These are phyloP conservation scores for Synanthedon formicaeformis DNA, from an alignment of 2,888 invertebrate species.

Conservation along the genomic window DNA sequence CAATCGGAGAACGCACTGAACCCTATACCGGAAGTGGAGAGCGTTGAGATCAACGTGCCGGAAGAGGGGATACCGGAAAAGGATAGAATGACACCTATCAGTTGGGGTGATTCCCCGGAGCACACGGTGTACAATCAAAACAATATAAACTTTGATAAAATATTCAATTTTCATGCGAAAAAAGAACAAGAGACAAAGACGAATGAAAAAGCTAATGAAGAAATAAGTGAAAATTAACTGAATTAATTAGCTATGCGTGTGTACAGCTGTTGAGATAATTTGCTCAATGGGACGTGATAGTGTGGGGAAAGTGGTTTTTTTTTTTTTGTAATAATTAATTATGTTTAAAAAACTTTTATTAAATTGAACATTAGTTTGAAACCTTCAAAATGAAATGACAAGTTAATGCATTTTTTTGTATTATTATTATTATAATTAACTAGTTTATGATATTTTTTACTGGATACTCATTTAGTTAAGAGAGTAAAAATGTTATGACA, in stretches of 20 bases:
- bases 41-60: conserved; percentile 19
- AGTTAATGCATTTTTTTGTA: too few species aligned
- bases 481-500: too few species aligned
- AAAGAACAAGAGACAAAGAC: conserved; percentile 15
- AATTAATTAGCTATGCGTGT: background rate
- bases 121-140: conserved; percentile 61
- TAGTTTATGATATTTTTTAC: too few species aligned
- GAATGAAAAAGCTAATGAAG: conserved; percentile 7
- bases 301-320: background rate
- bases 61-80: conserved; percentile 4
- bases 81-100: conserved; percentile 33
- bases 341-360: too few species aligned
- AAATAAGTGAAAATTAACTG: conserved; percentile 14
- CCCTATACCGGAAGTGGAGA: conserved; percentile 40
- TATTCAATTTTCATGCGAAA: conserved; percentile 39
- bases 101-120: conserved; percentile 57
- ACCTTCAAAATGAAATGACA: too few species aligned
- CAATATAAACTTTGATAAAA: conserved; percentile 52
- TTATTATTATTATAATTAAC: too few species aligned
- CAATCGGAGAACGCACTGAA: conserved; percentile 43
- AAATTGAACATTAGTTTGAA: too few species aligned
- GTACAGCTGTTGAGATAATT: background rate
- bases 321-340: too few species aligned
- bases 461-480: too few species aligned
- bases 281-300: background rate